Evolutionary conservation across 1,140 invertebrate species (phyloP), one percentile per base, ranked within the genome.

Genomic region (Popillia japonica): DNA sequence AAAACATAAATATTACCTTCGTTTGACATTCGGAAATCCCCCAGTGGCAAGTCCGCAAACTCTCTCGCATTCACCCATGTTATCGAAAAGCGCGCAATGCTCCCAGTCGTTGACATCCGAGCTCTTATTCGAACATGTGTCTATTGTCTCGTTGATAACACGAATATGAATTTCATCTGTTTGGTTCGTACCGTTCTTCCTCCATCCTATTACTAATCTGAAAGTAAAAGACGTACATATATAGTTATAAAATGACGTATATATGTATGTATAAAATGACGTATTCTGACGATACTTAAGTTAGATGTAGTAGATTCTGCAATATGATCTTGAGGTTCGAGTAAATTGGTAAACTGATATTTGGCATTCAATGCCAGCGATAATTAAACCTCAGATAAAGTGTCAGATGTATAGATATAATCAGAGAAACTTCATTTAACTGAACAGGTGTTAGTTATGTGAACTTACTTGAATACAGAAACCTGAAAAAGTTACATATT

Each of bases 21-120:
- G 83, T 48, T 75, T 40, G 8, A 85, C 78, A 76, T 80, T 82
- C 3, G 80, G 40, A 6, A 61, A 44, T 42, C 85, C 85, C 34
- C 89, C 89, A 41, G 89, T 90, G 27, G 87, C 90, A 40, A 90
- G 80, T 6, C 90, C 90, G 78, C 91, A 92, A 48, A 86, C 87
- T 17, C 85, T 85, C 61, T 83, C 83, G 81, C 91, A 92, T 75
- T 88, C 86, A 40, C 87, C 83, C 4, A 77, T 81, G 11, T 86
- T 88, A 79, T 87, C 85, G 20, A 88, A 87, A 78, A 88, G 87
- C 6, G 90, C 88, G 78, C 91, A 92, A 86, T 79, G 83, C 72
- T 2, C 80, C 86, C 81, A 84, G 72, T 34, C 82, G 79, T 22
- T 85, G 85, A 61, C 83, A 83, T 77, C 84, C 81, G 79, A 86